These are phyloP conservation scores for Archaeoteleia sp. DNA, from an alignment of 2,888 invertebrate species.

Conservation along the genomic window DNA sequence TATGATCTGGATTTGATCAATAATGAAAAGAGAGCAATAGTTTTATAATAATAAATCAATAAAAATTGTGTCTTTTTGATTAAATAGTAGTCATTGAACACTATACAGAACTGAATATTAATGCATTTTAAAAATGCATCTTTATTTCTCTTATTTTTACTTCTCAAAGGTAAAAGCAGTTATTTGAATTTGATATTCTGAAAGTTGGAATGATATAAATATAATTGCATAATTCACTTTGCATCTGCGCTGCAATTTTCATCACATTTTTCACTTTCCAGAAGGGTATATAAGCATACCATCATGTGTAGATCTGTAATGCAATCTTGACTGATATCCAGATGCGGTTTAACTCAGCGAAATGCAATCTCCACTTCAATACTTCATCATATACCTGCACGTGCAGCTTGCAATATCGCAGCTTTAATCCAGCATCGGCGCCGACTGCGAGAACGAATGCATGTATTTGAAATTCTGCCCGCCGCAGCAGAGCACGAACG, in stretches of 20 bases:
- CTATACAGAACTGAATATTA: too few relatives aligned
- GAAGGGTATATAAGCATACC: background rate
- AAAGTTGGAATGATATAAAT: too few relatives aligned
- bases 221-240: conserved; percentile 1
- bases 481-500: background rate
- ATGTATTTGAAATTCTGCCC: conserved; percentile 5
- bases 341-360: conserved; percentile 8
- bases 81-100: too few relatives aligned
- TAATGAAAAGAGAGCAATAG: too few relatives aligned
- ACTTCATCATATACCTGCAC: conserved; percentile 14
- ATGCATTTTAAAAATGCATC: too few relatives aligned
- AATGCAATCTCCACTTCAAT: conserved; percentile 15
- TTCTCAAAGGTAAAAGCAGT: too few relatives aligned
- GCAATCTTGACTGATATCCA: conserved; percentile 6
- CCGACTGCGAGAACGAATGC: conserved; percentile 6
- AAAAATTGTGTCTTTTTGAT: too few relatives aligned
- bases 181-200: too few relatives aligned
- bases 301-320: conserved; percentile 1
- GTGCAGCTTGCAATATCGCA: conserved; percentile 7
- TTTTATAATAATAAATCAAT: too few relatives aligned
- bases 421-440: conserved; percentile 5
- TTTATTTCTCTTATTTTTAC: too few relatives aligned
- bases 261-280: conserved; percentile 2
- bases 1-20: too few relatives aligned
- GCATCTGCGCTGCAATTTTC: background rate